Evolutionary conservation across 2,888 invertebrate genomes (phyloP).

Genomic region (Drosophila flavopinicola): DNA sequence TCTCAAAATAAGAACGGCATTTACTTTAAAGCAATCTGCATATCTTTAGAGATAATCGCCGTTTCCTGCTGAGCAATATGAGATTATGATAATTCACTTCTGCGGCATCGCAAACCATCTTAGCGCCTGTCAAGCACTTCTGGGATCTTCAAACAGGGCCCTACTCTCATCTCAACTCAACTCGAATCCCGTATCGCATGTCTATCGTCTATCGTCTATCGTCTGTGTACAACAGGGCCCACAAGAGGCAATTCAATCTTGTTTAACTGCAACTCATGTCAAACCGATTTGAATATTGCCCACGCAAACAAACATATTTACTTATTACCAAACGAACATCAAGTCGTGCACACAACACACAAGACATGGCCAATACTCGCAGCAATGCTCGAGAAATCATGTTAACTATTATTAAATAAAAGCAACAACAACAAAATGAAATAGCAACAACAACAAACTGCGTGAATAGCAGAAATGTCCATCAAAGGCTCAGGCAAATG

Average conservation of each 20-base stretch:
- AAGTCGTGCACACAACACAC: conserved; percentile 60
- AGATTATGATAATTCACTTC: conserved; percentile 50
- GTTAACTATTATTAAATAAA: conserved; percentile 79
- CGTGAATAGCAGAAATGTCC: conserved; percentile 76
- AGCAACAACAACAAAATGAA: conserved; percentile 42
- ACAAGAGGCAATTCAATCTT: conserved; percentile 46
- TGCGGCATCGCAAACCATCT: conserved; percentile 34
- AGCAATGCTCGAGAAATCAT: conserved; percentile 63
- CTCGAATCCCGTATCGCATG: conserved; percentile 38
- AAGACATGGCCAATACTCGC: conserved; percentile 37
- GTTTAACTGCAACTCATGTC: conserved; percentile 51
- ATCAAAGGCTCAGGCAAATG: conserved; percentile 67
- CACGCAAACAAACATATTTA: conserved; percentile 61
- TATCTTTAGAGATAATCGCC: conserved; percentile 13
- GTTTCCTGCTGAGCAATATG: conserved; percentile 33
- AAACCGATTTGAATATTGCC: conserved; percentile 70
- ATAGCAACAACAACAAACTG: conserved; percentile 26
- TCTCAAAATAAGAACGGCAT: no score
- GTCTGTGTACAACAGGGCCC: no score
- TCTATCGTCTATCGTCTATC: no score
- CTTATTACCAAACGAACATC: conserved; percentile 63
- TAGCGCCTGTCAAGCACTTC: conserved; percentile 49
- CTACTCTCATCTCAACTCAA: conserved; percentile 1
- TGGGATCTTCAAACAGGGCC: conserved; percentile 13
- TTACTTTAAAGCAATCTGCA: no score